Evolutionary conservation across 2,888 invertebrate genomes (phyloP), one percentile per base, ranked within the genome.

Genomic region (Tigriopus californicus): DNA sequence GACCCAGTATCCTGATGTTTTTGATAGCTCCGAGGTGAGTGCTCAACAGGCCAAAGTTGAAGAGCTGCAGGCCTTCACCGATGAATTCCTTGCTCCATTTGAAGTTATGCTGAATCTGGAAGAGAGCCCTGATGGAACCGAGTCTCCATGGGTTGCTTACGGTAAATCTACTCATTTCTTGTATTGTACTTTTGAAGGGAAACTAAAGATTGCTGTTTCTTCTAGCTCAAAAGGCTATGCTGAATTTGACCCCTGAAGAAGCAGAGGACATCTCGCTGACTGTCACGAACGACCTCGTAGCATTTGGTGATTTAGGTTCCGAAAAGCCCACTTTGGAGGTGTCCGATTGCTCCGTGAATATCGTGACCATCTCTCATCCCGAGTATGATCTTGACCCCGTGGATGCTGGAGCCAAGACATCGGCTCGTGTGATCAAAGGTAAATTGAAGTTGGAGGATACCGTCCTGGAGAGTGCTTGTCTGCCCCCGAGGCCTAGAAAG

Each of bases 371-470:
- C 18, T n/a, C 15, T 18, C 44, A 44, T 18, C n/a, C n/a, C 18
- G 44, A n/a, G 5, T 44, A 44, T 44, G 15, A n/a, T 11, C n/a
- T 18, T 44, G 44, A 44, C 18, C n/a, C 18, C 5, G n/a, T 44
- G 44, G 44, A 44, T 44, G n/a, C 18, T 18, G 44, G 44, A 15
- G 44, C 15, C 10, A n/a, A 15, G 5, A 15, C 18, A 3, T 44
- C 44, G 3, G 44, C 44, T 11, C 15, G 18, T 44, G 22, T 49
- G 5, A 53, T 53, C n/a, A 53, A 53, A 33, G 54, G 33, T 13
- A 53, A 53, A 15, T 24, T 53, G n/a, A 53, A 53, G 33, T 10
- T 53, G 3, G 54, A 53, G 15, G 54, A 53, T 25, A 40, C 33
- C 12, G 25, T 53, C 24, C 8, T 22, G 18, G 54, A 22, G 8